These are phyloP conservation scores for Bos taurus DNA, from an alignment of 2,113 vertebrate species.

Conservation along the genomic window DNA sequence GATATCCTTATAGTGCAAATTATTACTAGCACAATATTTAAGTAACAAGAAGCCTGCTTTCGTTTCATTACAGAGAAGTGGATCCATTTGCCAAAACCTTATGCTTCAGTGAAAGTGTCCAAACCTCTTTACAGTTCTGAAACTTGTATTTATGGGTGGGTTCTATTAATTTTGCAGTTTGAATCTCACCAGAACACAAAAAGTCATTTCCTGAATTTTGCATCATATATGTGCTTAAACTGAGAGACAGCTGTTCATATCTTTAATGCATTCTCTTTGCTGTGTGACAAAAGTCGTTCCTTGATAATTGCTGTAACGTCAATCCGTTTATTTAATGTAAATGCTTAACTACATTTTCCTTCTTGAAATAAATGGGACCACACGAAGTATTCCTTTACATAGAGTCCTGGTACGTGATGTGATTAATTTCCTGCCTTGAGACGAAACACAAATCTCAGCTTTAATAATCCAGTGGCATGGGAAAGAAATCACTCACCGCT, in stretches of 20 bases:
- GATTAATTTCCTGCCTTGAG: constrained; percentile 36
- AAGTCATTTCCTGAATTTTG: background rate
- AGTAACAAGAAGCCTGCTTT: background rate
- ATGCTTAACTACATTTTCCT: constrained; percentile 30
- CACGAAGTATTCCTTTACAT: constrained; percentile 6
- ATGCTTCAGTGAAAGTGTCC: background rate
- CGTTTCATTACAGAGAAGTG: background rate
- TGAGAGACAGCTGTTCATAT: background rate
- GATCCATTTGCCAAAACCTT: background rate
- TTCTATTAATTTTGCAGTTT: background rate
- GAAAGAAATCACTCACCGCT: background rate
- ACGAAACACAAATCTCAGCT: background rate
- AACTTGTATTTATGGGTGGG: background rate
- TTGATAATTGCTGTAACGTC: background rate
- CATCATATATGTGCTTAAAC: background rate
- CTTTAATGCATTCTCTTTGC: constrained; percentile 28
- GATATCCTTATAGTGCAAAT: constrained; percentile 30
- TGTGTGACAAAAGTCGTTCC: constrained; percentile 11
- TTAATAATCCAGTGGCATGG: background rate
- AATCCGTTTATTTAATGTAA: background rate
- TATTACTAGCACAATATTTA: background rate
- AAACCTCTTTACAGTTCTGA: background rate
- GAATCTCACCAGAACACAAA: background rate
- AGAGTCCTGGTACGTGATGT: background rate
- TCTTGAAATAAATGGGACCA: constrained; percentile 3